These are phyloP conservation scores for Vanessa tameamea DNA, from an alignment of 1,140 invertebrate species.

Conservation along the genomic window DNA sequence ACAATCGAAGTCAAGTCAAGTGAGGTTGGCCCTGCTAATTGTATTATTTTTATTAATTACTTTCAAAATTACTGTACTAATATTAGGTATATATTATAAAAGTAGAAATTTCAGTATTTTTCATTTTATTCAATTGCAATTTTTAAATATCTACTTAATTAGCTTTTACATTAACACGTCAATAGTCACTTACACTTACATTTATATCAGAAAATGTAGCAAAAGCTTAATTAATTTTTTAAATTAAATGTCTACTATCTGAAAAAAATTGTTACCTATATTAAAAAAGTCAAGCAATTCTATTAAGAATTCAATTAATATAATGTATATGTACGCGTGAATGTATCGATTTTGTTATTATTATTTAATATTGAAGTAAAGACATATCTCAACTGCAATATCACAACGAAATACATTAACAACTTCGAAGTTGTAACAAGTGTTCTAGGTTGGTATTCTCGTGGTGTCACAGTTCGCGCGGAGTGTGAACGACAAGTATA, in stretches of 20 bases:
- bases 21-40: no score
- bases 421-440: conserved; percentile 17
- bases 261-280: no score
- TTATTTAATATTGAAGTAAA: not conserved
- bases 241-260: no score
- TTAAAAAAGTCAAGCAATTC: no score
- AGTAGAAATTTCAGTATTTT: not conserved
- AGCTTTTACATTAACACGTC: not conserved
- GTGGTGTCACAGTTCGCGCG: conserved; percentile 14
- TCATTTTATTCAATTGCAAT: not conserved
- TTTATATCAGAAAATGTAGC: not conserved
- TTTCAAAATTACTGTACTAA: no score
- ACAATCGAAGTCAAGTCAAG: not conserved
- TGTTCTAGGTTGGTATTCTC: conserved; percentile 18
- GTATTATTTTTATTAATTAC: no score
- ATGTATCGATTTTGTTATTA: not conserved
- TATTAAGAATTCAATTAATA: not conserved
- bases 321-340: not conserved
- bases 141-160: not conserved
- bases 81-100: no score
- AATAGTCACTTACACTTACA: not conserved
- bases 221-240: not conserved
- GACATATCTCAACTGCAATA: not conserved
- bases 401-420: not conserved
- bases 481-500: conserved; percentile 18